These are phyloP conservation scores for Gymnosoma rotundatum DNA, from an alignment of 2,888 invertebrate species.

Conservation along the genomic window DNA sequence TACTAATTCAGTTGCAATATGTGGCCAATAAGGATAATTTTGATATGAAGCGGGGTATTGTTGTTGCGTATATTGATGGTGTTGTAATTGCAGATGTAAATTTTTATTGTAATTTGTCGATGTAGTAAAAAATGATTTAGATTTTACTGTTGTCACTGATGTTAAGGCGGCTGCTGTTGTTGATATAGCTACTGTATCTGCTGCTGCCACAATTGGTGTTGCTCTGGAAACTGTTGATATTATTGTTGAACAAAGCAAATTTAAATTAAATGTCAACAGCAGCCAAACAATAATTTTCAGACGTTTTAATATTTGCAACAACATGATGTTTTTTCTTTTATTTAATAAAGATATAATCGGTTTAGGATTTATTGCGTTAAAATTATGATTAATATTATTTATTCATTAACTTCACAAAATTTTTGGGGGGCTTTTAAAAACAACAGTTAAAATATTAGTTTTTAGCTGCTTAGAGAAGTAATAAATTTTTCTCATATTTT, in stretches of 20 bases:
- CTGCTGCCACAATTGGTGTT: constrained; percentile 19
- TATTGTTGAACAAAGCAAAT: constrained; percentile 49
- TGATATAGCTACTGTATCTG: constrained; percentile 10
- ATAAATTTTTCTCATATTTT: not conserved
- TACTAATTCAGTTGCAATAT: constrained; percentile 60
- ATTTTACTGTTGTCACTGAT: constrained; percentile 23
- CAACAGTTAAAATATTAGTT: not conserved
- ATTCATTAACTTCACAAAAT: not conserved
- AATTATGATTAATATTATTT: not conserved
- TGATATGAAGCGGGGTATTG: constrained; percentile 61
- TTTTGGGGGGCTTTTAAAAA: not conserved
- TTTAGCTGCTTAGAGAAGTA: not conserved
- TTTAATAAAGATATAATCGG: not conserved
- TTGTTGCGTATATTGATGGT: constrained; percentile 61
- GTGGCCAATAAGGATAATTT: constrained; percentile 57
- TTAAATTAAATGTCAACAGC: constrained; percentile 62
- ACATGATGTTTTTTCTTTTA: constrained; percentile 43
- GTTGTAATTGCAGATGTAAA: constrained; percentile 56
- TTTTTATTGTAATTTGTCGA: constrained; percentile 34
- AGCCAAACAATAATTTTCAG: constrained; percentile 52
- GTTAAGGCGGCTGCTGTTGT: constrained; percentile 32
- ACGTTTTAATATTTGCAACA: constrained; percentile 57
- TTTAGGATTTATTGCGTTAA: not conserved
- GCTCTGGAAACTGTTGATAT: constrained; percentile 35
- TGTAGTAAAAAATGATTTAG: constrained; percentile 6